Evolutionary conservation across 2,113 vertebrate species (phyloP).

Genomic region (Lasiurus borealis): DNA sequence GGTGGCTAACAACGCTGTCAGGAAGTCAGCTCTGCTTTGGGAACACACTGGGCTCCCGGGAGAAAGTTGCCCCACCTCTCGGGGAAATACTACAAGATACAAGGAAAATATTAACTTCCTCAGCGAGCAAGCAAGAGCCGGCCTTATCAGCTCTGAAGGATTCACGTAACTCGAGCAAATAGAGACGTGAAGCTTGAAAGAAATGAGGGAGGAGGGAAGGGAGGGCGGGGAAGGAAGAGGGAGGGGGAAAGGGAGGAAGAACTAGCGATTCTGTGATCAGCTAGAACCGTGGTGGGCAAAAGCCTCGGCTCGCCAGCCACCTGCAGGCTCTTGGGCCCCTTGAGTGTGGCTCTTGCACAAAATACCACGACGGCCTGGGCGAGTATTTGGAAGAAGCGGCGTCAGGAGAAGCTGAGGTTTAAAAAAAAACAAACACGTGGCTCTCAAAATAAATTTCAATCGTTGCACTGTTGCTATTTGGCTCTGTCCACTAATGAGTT

Average conservation of each 20-base stretch:
- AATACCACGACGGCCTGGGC: too few relatives aligned
- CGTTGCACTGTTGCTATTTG: too few relatives aligned
- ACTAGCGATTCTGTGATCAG: neutral
- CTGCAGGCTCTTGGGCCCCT: too few relatives aligned
- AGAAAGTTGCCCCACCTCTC: neutral
- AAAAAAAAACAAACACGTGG: too few relatives aligned
- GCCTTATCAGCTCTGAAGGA: neutral
- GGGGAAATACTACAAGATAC: conserved; percentile 49
- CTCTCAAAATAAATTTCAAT: too few relatives aligned
- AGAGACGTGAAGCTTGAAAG: conserved; percentile 37
- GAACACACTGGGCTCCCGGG: neutral
- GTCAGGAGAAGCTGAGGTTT: too few relatives aligned
- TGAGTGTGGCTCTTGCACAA: too few relatives aligned
- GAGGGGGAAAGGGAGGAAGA: neutral
- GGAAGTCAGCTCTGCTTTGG: neutral
- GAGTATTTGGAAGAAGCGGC: too few relatives aligned
- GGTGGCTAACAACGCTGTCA: neutral
- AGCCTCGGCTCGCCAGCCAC: too few relatives aligned
- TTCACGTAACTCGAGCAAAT: conserved; percentile 29
- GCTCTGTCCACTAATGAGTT: too few relatives aligned
- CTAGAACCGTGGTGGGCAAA: too few relatives aligned
- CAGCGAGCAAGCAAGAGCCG: conserved; percentile 18
- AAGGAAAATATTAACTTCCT: conserved; percentile 48
- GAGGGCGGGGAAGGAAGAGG: neutral
- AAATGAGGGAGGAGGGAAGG: neutral